Base-by-base conservation (phyloP, 2,888 invertebrate genomes). In the Onchidella celtica region DNA sequence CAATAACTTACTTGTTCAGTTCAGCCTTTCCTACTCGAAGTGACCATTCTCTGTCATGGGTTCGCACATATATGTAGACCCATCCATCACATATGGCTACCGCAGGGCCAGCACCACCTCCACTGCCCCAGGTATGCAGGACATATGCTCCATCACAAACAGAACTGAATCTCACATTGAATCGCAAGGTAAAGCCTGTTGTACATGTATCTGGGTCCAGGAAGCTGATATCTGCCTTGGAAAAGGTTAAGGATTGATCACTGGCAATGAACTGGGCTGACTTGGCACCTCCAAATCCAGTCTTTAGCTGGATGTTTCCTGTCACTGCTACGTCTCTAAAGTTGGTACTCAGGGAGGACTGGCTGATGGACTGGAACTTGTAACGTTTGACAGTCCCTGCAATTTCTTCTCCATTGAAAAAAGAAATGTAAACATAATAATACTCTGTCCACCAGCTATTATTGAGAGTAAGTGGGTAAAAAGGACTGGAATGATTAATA, bases 121-220 rank as follows among this genome's bases (percentile, higher is more conserved):
- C 36, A 65, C 81, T 80, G 27, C 84, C 82, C 24, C 83, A 85
- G 1, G 83, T 81, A 0, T 81, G 80, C 14, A 87, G n/a, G 34
- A 87, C 73, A 65, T 78, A 82, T 72, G 81, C 79, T 24, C 79
- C 69, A 34, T 82, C 81, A 65, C 83, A 84, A 38, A 85, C 47
- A 4, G 80, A 79, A 68, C 29, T 32, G 32, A 85, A 79, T 36
- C 80, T 85, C 29, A 83, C 24, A 40, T 75, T 78, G 72, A 87
- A 87, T 47, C 79, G 75, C 21, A 86, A 24, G 29, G 85, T 84
- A 47, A 87, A 85, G 24, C 87, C 87, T 1, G 84, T 47, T n/a
- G 68, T 65, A 47, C 85, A 84, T 47, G 82, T 47, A 1, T 68
- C 76, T 6, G 86, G 63, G 75, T 86, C 84, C 3, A 89, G 83